Evolutionary conservation across 2,797 vertebrate species (phyloP).

Genomic region (Cuculus canorus): DNA sequence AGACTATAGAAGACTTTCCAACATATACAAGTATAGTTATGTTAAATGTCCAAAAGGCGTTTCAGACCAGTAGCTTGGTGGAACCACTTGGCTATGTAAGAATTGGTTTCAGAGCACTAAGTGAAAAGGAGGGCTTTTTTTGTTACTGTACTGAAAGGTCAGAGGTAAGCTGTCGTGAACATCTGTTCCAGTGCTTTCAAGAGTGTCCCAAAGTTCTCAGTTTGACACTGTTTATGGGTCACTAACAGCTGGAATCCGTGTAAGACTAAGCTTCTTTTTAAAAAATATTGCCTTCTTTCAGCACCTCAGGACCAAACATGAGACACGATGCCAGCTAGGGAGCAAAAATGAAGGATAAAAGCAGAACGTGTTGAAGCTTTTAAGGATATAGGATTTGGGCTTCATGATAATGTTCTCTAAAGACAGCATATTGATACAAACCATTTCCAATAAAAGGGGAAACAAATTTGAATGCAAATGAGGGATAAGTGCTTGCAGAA

Average conservation of each 20-base stretch:
- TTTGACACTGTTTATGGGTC: neutral
- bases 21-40: neutral
- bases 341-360: neutral
- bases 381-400: neutral
- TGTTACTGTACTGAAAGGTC: neutral
- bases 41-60: neutral
- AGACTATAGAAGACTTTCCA: neutral
- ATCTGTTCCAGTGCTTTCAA: neutral
- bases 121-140: neutral
- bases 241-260: neutral
- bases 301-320: neutral
- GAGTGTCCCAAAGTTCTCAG: neutral
- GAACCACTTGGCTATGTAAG: neutral
- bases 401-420: neutral
- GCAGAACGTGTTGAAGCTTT: neutral
- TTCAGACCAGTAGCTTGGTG: neutral
- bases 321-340: neutral
- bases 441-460: neutral
- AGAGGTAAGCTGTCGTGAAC: neutral
- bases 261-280: neutral
- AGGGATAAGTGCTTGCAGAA: neutral
- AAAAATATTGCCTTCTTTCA: neutral
- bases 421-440: neutral
- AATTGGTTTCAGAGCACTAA: neutral
- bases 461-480: slow-evolving; percentile 29